Base-by-base conservation (phyloP, 2,113 vertebrate species). In the Dermatemys mawii region DNA sequence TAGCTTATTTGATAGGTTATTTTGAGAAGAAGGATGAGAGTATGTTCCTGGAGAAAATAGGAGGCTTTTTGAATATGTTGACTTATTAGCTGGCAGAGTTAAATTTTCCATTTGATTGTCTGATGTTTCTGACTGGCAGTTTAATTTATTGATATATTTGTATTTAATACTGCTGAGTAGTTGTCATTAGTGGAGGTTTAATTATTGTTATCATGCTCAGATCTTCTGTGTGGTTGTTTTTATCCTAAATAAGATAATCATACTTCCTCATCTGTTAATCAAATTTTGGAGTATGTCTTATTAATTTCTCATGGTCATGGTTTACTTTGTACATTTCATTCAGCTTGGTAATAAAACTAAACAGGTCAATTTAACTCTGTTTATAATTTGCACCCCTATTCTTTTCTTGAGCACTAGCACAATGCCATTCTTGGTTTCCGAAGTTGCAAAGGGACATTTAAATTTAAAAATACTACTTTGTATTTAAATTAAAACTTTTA, bases 211-310 rank as follows among this genome's bases (percentile, higher is more conserved):
- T 76, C 41, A 76, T 96, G 92, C 95, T 96, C 94, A 89, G 90
- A 96, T 94, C 78, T 93, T 93, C 95, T 94, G 87, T 96, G 95
- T 96, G 94, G 93, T 85, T 96, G 94, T 95, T 96, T 93, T 93
- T 94, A 94, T 88, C 91, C 91, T 91, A 96, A 97, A 96, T 94
- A 97, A 96, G 94, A 97, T 97, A 97, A 97, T 97, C 88, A 97
- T 94, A 96, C 93, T 96, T 97, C 95, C 96, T 96, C 95, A 96
- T 97, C 94, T 96, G 87, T 87, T 97, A 97, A 97, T 97, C 95
- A 96, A 96, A 89, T 95, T 95, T 97, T 93, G 95, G 94, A 95
- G 95, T 95, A 96, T 96, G 93, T 94, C 90, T 96, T 92, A 89
- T 93, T 87, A 93, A 87, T 90, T 97, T 95, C 41, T 94, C 88